Conservation (phyloP, 1,140 invertebrate species). For the Drosophila serrata region DNA sequence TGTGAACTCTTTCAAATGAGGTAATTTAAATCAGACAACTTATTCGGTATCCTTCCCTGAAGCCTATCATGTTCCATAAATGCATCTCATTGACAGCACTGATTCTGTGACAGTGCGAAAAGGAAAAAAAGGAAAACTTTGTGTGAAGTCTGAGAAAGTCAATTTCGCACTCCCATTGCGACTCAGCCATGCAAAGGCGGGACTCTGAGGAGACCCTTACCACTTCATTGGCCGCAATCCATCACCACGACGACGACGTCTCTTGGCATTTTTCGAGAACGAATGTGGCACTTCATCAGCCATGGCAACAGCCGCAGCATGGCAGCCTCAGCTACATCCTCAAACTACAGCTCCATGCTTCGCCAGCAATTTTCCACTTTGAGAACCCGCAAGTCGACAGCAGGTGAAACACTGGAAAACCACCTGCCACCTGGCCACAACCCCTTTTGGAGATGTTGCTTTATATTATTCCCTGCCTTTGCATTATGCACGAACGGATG, state of each 20-base stretch:
- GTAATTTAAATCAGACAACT: not conserved
- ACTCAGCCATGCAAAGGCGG: constrained; percentile 42
- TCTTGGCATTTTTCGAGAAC: constrained; percentile 32
- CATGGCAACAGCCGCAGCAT: constrained; percentile 22
- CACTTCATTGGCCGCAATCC: constrained; percentile 9
- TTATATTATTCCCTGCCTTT: constrained; percentile 33
- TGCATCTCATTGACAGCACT: constrained; percentile 8
- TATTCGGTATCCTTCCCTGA: not conserved
- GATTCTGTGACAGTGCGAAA: constrained; percentile 8
- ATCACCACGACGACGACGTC: constrained; percentile 34
- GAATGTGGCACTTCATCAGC: constrained; percentile 59
- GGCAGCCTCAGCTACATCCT: constrained; percentile 29
- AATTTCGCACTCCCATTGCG: constrained; percentile 43
- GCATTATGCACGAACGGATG: constrained; percentile 64
- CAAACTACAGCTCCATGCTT: constrained; percentile 45
- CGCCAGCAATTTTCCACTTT: constrained; percentile 74
- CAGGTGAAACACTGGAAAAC: constrained; percentile 40
- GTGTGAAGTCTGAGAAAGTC: constrained; percentile 27
- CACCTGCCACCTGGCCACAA: constrained; percentile 1
- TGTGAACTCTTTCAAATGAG: no score
- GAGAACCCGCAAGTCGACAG: constrained; percentile 49
- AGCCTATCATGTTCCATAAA: not conserved
- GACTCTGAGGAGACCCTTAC: constrained; percentile 2
- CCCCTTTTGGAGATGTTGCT: constrained; percentile 1
- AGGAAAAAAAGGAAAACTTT: constrained; percentile 20